These are phyloP conservation scores for Spheniscus humboldti DNA, from an alignment of 2,797 vertebrate genomes.

Conservation along the genomic window DNA sequence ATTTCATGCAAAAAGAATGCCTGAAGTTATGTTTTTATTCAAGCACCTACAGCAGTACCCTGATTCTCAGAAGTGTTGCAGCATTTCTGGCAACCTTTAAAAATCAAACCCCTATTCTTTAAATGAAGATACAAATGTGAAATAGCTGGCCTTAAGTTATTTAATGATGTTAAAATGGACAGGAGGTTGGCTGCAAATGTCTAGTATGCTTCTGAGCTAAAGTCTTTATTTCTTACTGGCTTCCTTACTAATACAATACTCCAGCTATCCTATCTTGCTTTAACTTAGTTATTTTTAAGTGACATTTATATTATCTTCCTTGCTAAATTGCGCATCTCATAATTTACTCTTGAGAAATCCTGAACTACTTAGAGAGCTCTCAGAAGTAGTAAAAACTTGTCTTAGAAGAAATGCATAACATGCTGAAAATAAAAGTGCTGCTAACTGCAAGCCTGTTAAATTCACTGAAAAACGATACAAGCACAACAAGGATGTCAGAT, in stretches of 20 bases:
- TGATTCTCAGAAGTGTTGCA: neutral
- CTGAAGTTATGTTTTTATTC: neutral
- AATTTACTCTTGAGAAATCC: neutral
- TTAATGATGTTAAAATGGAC: neutral
- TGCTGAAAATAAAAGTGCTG: neutral
- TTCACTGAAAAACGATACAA: neutral
- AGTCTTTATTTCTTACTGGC: neutral
- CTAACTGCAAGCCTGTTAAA: neutral
- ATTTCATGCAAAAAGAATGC: neutral
- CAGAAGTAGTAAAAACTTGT: neutral
- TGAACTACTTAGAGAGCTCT: neutral
- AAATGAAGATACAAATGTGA: neutral
- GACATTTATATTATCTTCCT: neutral
- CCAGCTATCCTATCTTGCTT: neutral
- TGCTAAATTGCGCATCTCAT: neutral
- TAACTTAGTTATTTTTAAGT: conserved; percentile 13
- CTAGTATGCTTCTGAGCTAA: neutral
- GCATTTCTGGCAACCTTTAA: neutral
- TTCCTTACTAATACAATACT: neutral
- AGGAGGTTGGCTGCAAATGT: neutral
- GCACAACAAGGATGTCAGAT: neutral
- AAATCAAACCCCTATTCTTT: neutral
- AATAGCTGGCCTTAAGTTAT: neutral
- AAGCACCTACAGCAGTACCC: neutral
- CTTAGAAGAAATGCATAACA: neutral